Base-by-base conservation (phyloP, 2,888 invertebrate genomes). In the Rhamnusium bicolor region DNA sequence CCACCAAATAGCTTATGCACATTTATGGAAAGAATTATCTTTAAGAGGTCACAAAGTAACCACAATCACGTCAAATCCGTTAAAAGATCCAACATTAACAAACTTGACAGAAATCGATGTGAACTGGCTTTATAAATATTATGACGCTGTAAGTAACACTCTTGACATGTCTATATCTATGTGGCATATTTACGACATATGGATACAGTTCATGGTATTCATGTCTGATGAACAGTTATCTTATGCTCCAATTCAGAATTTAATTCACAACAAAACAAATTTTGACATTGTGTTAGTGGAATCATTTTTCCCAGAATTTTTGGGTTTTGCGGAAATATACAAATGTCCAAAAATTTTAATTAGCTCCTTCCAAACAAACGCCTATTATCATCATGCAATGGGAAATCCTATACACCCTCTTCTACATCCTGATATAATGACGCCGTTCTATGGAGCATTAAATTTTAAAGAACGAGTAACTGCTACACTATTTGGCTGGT, bases 21-120 rank as follows among this genome's bases (percentile, higher is more conserved):
- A 32, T n/a, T 4, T 63, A 24, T 63, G 63, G 63, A 63, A 29
- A 29, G 63, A 46, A 21, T 19, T 63, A 6, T 63, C 63, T 0
- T 51, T 63, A 18, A 18, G 63, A 29, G 63, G 63, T 5, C 63
- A 63, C 29, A 63, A 63, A 10, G 63, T 63, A 5, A 63, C 63
- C 16, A 10, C 18, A n/a, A 51, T 63, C 8, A 63, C 51, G 7
- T 8, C 63, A 1, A 6, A 63, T 27, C 63, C 63, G 1, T 1
- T 29, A n/a, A 49, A 51, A 4, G 63, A 63, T 29, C 63, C 63
- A 7, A 51, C 6, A 5, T 27, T 63, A 29, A 14, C 18, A 1
- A 63, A 63, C n/a, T 27, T 63, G 4, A 63, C 63, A 14, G 63
- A 63, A 63, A 63, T 63, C 21, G 63, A 63, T 14, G 12, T 63